These are phyloP conservation scores for Coenonympha glycerion DNA, from an alignment of 2,888 invertebrate genomes.

Conservation along the genomic window DNA sequence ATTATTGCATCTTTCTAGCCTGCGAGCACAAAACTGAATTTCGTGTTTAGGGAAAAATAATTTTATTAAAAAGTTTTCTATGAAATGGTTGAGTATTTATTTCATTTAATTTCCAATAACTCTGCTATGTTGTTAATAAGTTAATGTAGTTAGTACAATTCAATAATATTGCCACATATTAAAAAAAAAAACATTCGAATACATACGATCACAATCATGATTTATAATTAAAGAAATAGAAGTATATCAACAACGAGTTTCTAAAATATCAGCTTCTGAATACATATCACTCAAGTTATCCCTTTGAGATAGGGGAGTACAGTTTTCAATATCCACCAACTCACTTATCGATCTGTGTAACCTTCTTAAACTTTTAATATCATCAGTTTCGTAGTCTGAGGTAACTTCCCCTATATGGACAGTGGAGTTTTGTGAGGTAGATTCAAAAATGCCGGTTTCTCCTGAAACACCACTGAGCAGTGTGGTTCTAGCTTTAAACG, in stretches of 20 bases:
- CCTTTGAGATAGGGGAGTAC: constrained; percentile 24
- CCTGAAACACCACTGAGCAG: constrained; percentile 34
- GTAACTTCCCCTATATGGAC: constrained; percentile 38
- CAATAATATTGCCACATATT: background rate
- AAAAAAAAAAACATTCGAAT: constrained; percentile 22
- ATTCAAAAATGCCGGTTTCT: constrained; percentile 29
- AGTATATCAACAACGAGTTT: constrained; percentile 50
- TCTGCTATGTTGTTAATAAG: no score
- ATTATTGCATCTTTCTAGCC: no score
- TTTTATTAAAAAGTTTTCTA: no score
- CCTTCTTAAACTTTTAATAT: constrained; percentile 14
- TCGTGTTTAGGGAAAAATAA: no score
- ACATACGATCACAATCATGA: constrained; percentile 8
- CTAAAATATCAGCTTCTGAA: constrained; percentile 43
- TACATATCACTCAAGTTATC: constrained; percentile 36
- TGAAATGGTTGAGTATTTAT: no score
- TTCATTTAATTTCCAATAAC: no score
- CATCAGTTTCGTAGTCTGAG: constrained; percentile 24
- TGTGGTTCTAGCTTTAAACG: constrained; percentile 41
- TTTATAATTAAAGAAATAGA: no score
- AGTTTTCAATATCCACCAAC: constrained; percentile 25
- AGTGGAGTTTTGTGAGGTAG: constrained; percentile 35
- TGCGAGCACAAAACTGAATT: no score
- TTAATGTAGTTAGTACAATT: no score
- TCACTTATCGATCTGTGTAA: constrained; percentile 16